Base-by-base conservation (phyloP, 1,140 invertebrate genomes). In the Bradysia coprophila region DNA sequence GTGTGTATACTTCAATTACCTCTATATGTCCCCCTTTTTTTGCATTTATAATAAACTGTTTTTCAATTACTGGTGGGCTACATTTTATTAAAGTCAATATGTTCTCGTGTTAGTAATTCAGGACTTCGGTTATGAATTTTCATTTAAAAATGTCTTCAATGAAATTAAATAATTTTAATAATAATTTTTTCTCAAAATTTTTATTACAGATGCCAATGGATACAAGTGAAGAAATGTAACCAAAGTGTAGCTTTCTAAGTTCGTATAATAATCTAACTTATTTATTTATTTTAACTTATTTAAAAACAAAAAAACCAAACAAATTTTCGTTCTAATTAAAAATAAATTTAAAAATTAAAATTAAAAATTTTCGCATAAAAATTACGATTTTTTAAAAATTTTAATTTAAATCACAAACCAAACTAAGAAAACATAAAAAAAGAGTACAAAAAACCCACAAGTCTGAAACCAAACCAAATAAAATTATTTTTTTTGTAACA, bases 391-490 rank as follows among this genome's bases (percentile, higher is more conserved):
- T 8, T 8, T 8, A 28, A 28, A 13, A 8, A 28, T 28, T 28
- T 28, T 8, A 28, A 28, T 6, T 13, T 8, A 28, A 28, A 28
- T 8, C 6, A 36, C 33, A 36, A 6, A 36, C 5, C 5, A 9
- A 36, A 6, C 15, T 11, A 36, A 36, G 10, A 5, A 9, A 36
- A 36, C 10, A 36, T 6, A 16, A 36, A 11, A 36, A 11, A 36
- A 9, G 5, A 36, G 18, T n/a, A 36, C 5, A 11, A 36, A 36
- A 36, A 36, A 36, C 33, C 33, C 10, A 36, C 33, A 36, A 36
- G 33, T 36, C 33, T 36, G 33, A 36, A 36, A 36, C 33, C 10
- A 36, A 11, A 36, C 33, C 33, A 36, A 36, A 36, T 36, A 36
- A 11, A 11, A 9, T 9, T 9, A 36, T 28, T 28, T 28, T n/a